These are phyloP conservation scores for Drosophila tsacasi DNA, from an alignment of 1,140 invertebrate species.

Conservation along the genomic window DNA sequence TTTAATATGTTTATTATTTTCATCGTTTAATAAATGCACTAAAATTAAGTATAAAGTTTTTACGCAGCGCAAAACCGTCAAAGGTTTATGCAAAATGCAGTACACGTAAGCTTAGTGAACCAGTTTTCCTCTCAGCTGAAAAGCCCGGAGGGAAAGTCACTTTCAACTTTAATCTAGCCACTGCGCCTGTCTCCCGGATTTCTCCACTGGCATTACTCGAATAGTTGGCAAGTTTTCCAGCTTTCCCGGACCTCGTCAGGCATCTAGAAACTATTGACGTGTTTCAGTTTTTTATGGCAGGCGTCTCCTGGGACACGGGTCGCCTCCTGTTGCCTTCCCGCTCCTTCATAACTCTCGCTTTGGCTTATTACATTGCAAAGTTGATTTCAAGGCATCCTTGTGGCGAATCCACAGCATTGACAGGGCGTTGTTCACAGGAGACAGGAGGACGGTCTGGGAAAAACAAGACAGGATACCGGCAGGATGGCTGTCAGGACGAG, in stretches of 20 bases:
- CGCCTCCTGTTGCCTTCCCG: not conserved
- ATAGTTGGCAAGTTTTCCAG: constrained; percentile 50
- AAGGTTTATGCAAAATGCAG: constrained; percentile 16
- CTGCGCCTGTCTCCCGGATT: constrained; percentile 21
- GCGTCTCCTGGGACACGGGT: constrained; percentile 40
- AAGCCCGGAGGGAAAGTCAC: constrained; percentile 5
- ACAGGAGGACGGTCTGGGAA: not conserved
- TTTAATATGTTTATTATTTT: not conserved
- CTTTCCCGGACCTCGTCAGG: constrained; percentile 7
- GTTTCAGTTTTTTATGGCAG: constrained; percentile 43
- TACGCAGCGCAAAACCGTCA: not conserved
- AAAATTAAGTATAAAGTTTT: not conserved
- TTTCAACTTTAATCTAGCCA: constrained; percentile 27
- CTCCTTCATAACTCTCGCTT: constrained; percentile 3
- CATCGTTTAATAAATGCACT: not conserved
- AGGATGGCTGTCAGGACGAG: constrained; percentile 9
- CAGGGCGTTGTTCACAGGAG: constrained; percentile 13
- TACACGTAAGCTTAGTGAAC: constrained; percentile 4
- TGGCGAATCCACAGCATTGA: constrained; percentile 28
- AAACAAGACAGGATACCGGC: constrained; percentile 12
- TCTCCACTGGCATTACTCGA: constrained; percentile 56
- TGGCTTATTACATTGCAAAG: constrained; percentile 46
- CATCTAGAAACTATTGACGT: constrained; percentile 50
- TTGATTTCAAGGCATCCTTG: constrained; percentile 44
- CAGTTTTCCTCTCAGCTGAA: not conserved